A percentile compares a stretch with the other conserved stretches of the same genome.
Conservation (phyloP, 2,797 vertebrate genomes). For the Chelonia mydas region DNA sequence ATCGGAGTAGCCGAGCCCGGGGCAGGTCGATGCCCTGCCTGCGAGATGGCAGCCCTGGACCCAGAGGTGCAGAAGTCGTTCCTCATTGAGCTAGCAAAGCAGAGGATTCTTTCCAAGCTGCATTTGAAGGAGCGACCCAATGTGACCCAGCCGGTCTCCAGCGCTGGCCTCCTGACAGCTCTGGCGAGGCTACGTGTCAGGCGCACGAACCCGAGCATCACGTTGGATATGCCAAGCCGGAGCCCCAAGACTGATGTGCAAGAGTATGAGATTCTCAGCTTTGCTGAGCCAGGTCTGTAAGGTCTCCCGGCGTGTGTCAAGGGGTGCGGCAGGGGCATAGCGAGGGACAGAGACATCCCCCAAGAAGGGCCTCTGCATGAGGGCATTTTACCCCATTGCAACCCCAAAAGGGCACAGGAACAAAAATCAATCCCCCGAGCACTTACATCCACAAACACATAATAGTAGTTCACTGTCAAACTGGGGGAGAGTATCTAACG, state of each 20-base stretch:
- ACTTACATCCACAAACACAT: neutral
- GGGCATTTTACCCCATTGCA: neutral
- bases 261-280: constrained; percentile 93
- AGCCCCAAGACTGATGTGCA: constrained; percentile 52
- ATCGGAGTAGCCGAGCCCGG: fast-evolving
- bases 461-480: neutral
- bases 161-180: constrained; percentile 84
- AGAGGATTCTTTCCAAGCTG: constrained; percentile 90
- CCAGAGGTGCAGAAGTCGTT: constrained; percentile 79
- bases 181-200: constrained; percentile 85
- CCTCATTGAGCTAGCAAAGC: constrained; percentile 89
- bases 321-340: neutral
- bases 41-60: constrained; percentile 79
- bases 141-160: constrained; percentile 83
- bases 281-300: constrained; percentile 84
- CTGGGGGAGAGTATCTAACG: no score
- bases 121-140: constrained; percentile 89
- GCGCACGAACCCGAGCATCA: constrained; percentile 72
- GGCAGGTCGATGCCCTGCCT: constrained; percentile 80
- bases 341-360: neutral
- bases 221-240: constrained; percentile 20
- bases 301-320: neutral
- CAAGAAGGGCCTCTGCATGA: neutral
- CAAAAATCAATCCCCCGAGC: no score
- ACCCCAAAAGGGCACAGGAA: no score